phyloP scores from a whole-genome alignment of 2,113 vertebrate genomes.

The Callaeas wilsoni region DNA sequence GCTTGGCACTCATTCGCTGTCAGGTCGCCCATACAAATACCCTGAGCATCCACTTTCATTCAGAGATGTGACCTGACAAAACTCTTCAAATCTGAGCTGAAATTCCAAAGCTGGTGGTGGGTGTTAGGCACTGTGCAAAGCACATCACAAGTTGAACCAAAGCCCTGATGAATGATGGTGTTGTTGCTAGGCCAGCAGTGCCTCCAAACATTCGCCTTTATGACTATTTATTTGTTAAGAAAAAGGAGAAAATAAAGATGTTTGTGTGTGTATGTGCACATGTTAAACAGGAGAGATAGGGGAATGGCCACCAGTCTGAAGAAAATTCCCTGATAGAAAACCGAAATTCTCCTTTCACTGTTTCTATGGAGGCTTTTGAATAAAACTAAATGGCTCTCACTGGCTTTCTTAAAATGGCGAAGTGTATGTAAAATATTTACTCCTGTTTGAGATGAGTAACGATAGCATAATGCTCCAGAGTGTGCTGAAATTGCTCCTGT shows the following conservation, averaged over 20 bases:
- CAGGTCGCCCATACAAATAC: background rate
- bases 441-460: background rate
- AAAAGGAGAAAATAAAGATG: background rate
- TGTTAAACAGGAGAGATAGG: background rate
- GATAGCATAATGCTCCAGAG: background rate
- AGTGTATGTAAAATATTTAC: background rate
- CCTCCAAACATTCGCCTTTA: background rate
- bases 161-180: accelerated
- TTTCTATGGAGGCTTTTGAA: background rate
- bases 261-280: background rate
- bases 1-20: background rate
- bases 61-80: background rate
- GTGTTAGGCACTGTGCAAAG: background rate
- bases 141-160: background rate
- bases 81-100: background rate
- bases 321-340: background rate
- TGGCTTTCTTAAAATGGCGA: background rate
- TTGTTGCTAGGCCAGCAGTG: background rate
- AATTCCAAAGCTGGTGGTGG: background rate
- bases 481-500: background rate
- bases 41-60: background rate
- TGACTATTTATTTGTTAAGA: background rate
- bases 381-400: background rate
- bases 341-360: background rate
- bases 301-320: background rate